phyloP scores from a whole-genome alignment of 2,797 vertebrate species.

The Girardinus metallicus region DNA sequence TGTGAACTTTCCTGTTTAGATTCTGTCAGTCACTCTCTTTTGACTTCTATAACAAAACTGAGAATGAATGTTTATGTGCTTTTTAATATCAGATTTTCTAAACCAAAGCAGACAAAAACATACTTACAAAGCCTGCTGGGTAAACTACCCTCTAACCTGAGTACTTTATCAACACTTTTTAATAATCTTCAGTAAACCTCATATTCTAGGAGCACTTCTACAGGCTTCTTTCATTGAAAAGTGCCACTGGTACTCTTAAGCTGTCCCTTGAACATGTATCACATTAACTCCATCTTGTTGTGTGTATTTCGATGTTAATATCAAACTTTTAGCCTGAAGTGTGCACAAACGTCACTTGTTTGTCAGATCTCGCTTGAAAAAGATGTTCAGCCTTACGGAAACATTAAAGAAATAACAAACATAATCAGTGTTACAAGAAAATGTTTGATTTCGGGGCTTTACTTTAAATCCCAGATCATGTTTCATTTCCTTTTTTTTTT shows the following conservation, averaged over 20 bases:
- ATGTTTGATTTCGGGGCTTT: not conserved
- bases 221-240: not conserved
- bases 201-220: not conserved
- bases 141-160: not conserved
- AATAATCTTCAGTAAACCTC: not conserved
- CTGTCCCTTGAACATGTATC: not conserved
- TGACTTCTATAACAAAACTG: no score
- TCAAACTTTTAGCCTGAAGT: not conserved
- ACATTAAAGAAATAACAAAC: not conserved
- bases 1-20: no score
- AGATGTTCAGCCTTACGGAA: not conserved
- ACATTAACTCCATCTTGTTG: not conserved
- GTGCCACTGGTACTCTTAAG: not conserved
- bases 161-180: not conserved
- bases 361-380: not conserved
- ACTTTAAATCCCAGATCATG: not conserved
- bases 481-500: not conserved
- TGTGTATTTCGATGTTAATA: not conserved
- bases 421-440: no score
- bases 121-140: not conserved
- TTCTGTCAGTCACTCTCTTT: no score
- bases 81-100: not conserved
- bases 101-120: not conserved
- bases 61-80: not conserved
- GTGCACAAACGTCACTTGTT: not conserved